phyloP scores from a whole-genome alignment of 2,797 vertebrate species.

The Myoxocephalus aenaeus region DNA sequence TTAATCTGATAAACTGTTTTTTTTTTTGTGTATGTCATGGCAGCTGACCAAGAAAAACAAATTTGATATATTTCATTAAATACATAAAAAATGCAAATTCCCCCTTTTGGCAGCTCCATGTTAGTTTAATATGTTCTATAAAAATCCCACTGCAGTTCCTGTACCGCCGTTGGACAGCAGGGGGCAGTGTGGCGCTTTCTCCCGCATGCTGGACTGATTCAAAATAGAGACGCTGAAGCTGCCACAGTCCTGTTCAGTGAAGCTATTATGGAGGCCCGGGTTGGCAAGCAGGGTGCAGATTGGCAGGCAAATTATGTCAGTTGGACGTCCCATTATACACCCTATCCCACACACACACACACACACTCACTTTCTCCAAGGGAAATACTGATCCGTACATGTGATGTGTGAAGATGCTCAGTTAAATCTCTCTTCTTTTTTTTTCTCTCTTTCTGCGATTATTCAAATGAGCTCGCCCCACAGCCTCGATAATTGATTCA shows the following conservation, averaged over 20 bases:
- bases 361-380: constrained; percentile 24
- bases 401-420: constrained; percentile 32
- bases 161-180: constrained; percentile 28
- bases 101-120: accelerated
- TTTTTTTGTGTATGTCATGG: not conserved
- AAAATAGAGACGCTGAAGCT: constrained; percentile 24
- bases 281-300: constrained; percentile 58
- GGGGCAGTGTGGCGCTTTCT: constrained; percentile 52
- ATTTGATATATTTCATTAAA: not conserved
- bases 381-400: constrained; percentile 15
- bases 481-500: constrained; percentile 71
- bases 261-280: constrained; percentile 45
- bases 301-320: constrained; percentile 69
- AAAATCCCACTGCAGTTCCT: not conserved
- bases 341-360: constrained; percentile 24
- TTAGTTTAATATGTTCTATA: no score
- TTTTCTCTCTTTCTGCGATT: constrained; percentile 30
- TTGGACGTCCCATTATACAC: constrained; percentile 56
- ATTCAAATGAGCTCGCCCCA: constrained; percentile 58
- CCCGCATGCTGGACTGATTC: not conserved
- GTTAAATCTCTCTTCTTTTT: constrained; percentile 15
- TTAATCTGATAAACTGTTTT: not conserved
- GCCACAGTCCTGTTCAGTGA: constrained; percentile 20
- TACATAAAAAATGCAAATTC: not conserved
- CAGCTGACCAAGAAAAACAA: not conserved